These are phyloP conservation scores for Epirrhoe alternata DNA, from an alignment of 2,888 invertebrate species.

Conservation along the genomic window DNA sequence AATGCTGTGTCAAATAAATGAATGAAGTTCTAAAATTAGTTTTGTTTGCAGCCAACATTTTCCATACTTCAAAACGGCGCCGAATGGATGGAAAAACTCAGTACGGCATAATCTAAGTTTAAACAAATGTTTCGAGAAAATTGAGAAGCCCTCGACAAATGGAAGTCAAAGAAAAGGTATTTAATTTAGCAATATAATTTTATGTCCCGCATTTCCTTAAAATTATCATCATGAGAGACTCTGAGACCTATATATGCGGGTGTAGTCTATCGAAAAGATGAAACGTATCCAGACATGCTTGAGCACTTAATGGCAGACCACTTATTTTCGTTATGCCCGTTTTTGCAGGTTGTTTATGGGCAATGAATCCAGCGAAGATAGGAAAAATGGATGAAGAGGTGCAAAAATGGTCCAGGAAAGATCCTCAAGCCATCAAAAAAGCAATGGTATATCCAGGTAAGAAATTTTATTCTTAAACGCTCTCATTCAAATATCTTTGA, in stretches of 20 bases:
- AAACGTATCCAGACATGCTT: no score
- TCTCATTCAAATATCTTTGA: no score
- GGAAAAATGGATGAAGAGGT: constrained; percentile 99
- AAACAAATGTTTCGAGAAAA: constrained; percentile 99
- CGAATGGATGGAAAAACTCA: constrained; percentile 99
- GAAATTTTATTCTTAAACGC: no score
- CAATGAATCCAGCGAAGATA: constrained; percentile 97
- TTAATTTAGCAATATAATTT: neutral
- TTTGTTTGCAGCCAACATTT: constrained; percentile 93
- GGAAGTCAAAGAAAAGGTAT: constrained; percentile 92
- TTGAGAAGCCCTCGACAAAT: constrained; percentile 96
- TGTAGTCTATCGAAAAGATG: neutral
- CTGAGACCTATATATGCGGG: neutral
- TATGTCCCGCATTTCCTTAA: neutral
- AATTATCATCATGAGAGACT: neutral
- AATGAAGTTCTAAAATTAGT: constrained; percentile 8
- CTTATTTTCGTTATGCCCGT: constrained; percentile 4
- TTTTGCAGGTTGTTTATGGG: constrained; percentile 93
- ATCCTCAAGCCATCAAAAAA: constrained; percentile 95
- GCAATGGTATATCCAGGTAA: constrained; percentile 97
- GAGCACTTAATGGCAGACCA: no score
- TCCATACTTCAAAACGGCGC: constrained; percentile 99
- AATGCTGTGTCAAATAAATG: constrained; percentile 15
- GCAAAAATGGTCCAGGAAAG: constrained; percentile 98
- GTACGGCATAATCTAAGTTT: constrained; percentile 98